Conservation (phyloP, 2,113 vertebrate genomes). For the Podarcis raffonei region DNA sequence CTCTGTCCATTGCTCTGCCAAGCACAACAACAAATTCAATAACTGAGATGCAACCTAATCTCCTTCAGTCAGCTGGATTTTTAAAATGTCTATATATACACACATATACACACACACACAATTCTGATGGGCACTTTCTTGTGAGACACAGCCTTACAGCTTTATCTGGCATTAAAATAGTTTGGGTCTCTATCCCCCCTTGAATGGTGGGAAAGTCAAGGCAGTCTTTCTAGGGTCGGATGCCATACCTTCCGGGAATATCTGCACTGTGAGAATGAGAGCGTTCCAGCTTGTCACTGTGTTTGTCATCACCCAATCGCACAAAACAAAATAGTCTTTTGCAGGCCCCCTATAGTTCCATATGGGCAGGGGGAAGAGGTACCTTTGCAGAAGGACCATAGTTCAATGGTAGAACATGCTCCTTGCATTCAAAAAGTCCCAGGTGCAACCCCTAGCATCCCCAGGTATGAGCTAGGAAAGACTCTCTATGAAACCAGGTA, state of each 20-base stretch:
- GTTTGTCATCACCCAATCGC: background rate
- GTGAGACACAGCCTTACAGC: conserved; percentile 19
- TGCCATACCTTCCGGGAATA: background rate
- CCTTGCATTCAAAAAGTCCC: too few relatives aligned
- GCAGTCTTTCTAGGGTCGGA: background rate
- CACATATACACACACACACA: background rate
- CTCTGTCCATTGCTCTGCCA: conserved; percentile 17
- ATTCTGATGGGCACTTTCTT: conserved; percentile 9
- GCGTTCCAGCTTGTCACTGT: background rate
- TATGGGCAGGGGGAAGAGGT: background rate
- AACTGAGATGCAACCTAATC: conserved; percentile 15
- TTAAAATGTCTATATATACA: background rate
- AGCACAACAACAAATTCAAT: conserved; percentile 31
- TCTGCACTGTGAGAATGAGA: conserved; percentile 28
- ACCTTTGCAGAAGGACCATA: background rate
- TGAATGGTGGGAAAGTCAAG: conserved; percentile 6
- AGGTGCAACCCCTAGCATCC: background rate
- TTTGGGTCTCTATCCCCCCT: background rate
- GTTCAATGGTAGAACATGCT: background rate
- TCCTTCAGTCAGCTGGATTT: conserved; percentile 35
- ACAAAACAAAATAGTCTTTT: background rate
- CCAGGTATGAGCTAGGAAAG: too few relatives aligned
- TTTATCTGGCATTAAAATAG: conserved; percentile 2
- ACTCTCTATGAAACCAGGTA: background rate
- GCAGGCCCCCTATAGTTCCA: background rate